Conservation (phyloP, 1,140 invertebrate species). For the Temnothorax longispinosus region DNA sequence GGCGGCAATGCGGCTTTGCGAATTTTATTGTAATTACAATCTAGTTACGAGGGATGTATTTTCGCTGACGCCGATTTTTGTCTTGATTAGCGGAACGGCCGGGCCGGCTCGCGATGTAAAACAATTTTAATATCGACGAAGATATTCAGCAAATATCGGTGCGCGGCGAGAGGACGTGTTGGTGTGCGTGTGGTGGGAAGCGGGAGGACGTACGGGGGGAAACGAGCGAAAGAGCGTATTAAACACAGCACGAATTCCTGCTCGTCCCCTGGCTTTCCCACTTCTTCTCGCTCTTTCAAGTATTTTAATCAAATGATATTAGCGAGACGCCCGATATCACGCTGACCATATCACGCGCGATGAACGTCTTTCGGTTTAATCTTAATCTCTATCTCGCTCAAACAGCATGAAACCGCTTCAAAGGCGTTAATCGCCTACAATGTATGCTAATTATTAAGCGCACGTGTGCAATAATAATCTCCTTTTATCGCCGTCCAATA, state of each 20-base stretch:
- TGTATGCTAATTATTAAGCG: slow-evolving; percentile 42
- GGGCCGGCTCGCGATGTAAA: slow-evolving; percentile 23
- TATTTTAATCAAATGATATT: slow-evolving; percentile 58
- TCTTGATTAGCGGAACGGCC: not conserved
- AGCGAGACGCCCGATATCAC: slow-evolving; percentile 23
- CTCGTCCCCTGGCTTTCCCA: not conserved
- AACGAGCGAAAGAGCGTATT: slow-evolving; percentile 30
- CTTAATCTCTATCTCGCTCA: not conserved
- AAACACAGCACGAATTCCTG: slow-evolving; percentile 29
- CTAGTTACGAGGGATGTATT: slow-evolving; percentile 43
- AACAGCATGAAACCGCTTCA: slow-evolving; percentile 25
- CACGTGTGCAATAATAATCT: slow-evolving; percentile 45
- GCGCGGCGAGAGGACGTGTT: not conserved
- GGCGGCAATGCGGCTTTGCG: slow-evolving; percentile 44
- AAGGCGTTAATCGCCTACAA: slow-evolving; percentile 43
- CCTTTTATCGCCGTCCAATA: slow-evolving; percentile 28
- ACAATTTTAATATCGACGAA: slow-evolving; percentile 62
- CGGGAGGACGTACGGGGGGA: not conserved
- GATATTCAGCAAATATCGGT: slow-evolving; percentile 51
- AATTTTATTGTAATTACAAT: slow-evolving; percentile 64
- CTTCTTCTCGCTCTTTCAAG: slow-evolving; percentile 5
- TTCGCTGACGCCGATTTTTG: slow-evolving; percentile 56
- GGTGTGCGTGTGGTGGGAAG: not conserved
- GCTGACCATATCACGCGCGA: slow-evolving; percentile 23
- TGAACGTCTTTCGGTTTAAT: slow-evolving; percentile 30